Base-by-base conservation (phyloP, 2,888 invertebrate genomes). In the Lasioglossum zephyrum region DNA sequence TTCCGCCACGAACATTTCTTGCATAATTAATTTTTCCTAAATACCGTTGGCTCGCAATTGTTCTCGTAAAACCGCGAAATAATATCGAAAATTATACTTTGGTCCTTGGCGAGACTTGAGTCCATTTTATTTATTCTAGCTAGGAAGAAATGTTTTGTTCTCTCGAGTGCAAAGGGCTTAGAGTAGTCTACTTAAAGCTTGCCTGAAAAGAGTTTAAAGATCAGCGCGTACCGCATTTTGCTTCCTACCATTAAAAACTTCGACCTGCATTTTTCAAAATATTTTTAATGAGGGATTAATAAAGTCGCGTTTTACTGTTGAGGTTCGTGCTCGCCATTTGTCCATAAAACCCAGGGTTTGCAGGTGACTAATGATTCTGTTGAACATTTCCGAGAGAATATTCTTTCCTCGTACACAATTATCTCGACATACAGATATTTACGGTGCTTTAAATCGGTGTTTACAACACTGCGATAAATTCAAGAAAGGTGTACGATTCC, bases 361-460 rank as follows among this genome's bases (percentile, higher is more conserved):
- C 36, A 9, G 66, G 66, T 36, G 16, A 6, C 18, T 66, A 66
- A 66, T 8, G 16, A 16, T 70, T 9, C 31, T n/a, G 44, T 79
- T 18, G 11, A 44, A n/a, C 26, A n/a, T 31, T 9, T 13, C 39
- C 11, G n/a, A 18, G 66, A 44, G 39, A 11, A 70, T 72, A 9
- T 31, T 73, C 26, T 26, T 36, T 3, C n/a, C 69, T 47, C 49
- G 16, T 70, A 49, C 44, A n/a, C 26, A 41, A 73, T 81, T 82
- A 69, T 70, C 77, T 77, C 41, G 73, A 53, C 73, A 26, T 49
- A 47, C 3, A 22, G 4, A 5, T 53, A 81, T 82, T 77, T 77
- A 77, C 9, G 41, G 63, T 1, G 4, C 36, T n/a, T 4, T 39
- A 73, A 57, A 69, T 53, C 9, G 41, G 18, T 26, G 41, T 53